Percentiles rank a stretch among this genome's conserved stretches.
phyloP scores from a whole-genome alignment of 2,888 invertebrate species.

The Cheilosia pagana region DNA sequence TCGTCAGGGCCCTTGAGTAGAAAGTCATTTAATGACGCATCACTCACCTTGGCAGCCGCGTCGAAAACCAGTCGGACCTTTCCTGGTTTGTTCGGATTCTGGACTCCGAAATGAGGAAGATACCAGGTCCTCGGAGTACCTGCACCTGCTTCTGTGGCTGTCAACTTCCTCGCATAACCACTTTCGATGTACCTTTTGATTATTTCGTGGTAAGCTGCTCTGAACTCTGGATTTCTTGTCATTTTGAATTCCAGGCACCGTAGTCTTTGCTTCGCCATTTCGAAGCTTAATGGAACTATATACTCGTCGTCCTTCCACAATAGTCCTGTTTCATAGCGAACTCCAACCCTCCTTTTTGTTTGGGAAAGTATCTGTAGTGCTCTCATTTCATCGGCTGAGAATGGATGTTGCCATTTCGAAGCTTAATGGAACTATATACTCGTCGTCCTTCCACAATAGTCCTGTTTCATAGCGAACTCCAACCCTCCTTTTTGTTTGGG shows the following conservation, averaged over 20 bases:
- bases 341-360: background rate
- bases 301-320: background rate
- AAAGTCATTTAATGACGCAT: background rate
- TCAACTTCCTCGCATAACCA: background rate
- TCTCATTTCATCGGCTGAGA: background rate
- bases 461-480: background rate
- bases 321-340: background rate
- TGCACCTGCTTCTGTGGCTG: background rate
- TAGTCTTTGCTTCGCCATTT: background rate
- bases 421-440: background rate
- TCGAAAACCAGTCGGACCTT: conserved; percentile 5
- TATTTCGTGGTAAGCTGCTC: background rate
- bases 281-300: background rate
- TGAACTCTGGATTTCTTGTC: background rate
- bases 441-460: background rate
- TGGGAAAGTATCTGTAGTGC: background rate
- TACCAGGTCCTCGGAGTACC: conserved; percentile 1
- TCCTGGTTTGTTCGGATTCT: background rate
- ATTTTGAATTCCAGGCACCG: background rate
- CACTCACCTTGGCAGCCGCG: background rate
- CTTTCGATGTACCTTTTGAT: background rate
- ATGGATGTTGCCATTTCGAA: background rate
- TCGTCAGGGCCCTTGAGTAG: background rate
- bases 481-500: background rate
- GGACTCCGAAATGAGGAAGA: conserved; percentile 14